phyloP scores from a whole-genome alignment of 1,140 invertebrate genomes.

The Hyles vespertilio region DNA sequence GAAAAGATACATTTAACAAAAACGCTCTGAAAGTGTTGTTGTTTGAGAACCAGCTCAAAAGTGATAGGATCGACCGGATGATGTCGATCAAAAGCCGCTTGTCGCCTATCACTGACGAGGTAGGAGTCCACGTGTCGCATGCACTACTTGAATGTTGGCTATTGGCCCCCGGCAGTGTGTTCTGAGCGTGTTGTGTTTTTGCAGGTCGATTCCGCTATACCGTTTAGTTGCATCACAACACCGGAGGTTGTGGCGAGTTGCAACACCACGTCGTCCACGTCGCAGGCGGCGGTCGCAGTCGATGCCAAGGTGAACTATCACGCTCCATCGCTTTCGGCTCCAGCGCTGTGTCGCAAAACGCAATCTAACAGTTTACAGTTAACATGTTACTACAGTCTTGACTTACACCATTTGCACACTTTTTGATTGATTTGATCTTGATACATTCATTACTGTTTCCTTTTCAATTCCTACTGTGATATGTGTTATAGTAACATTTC shows the following conservation, averaged over 20 bases:
- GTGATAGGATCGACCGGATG: slow-evolving; percentile 29
- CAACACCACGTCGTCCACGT: slow-evolving; percentile 54
- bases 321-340: slow-evolving; percentile 17
- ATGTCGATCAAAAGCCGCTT: slow-evolving; percentile 15
- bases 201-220: slow-evolving; percentile 68
- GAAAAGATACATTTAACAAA: slow-evolving; percentile 36
- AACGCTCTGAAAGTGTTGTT: slow-evolving; percentile 43
- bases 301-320: slow-evolving; percentile 54
- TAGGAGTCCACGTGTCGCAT: slow-evolving; percentile 35
- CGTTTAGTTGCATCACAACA: slow-evolving; percentile 70
- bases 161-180: not conserved
- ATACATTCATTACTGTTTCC: no score
- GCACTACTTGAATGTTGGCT: not conserved
- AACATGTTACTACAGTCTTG: no score
- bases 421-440: slow-evolving; percentile 12
- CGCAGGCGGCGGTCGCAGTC: slow-evolving; percentile 43
- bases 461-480: no score
- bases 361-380: not conserved
- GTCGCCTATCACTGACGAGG: slow-evolving; percentile 37
- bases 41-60: slow-evolving; percentile 39
- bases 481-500: no score
- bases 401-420: slow-evolving; percentile 43
- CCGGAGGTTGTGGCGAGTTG: slow-evolving; percentile 65
- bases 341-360: not conserved
- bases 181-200: slow-evolving; percentile 21